phyloP scores from a whole-genome alignment of 92 coral and sea anemone genomes.

The Porites evermanni region DNA sequence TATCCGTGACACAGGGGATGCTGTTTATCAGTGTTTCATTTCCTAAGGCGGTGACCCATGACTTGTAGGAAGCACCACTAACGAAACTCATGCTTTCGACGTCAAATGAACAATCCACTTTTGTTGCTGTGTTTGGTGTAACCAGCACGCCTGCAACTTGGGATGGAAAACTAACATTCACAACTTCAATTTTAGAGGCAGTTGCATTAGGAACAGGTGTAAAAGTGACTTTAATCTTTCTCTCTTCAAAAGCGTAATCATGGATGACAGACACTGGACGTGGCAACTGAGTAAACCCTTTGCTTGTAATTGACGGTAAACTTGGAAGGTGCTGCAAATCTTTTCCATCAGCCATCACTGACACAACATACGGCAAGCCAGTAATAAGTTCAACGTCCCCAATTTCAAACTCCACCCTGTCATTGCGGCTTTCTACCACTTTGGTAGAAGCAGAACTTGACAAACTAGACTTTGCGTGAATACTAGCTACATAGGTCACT shows the following conservation, averaged over 20 bases:
- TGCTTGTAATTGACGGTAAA: background rate
- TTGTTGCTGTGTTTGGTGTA: background rate
- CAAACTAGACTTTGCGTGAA: background rate
- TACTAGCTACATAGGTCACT: background rate
- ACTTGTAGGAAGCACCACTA: background rate
- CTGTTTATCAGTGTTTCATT: constrained; percentile 18
- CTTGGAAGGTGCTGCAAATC: constrained; percentile 21
- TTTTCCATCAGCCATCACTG: constrained; percentile 6
- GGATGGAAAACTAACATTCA: background rate
- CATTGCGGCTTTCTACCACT: background rate
- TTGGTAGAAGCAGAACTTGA: background rate
- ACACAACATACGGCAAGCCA: background rate
- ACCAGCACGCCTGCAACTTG: background rate
- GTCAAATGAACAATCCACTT: background rate
- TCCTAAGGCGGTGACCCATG: constrained; percentile 3
- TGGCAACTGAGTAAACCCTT: constrained; percentile 1
- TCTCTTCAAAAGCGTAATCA: constrained; percentile 6
- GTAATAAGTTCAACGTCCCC: background rate
- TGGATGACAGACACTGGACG: constrained; percentile 14
- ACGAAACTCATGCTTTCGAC: background rate
- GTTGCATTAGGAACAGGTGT: background rate
- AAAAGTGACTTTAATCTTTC: constrained; percentile 1
- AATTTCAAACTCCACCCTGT: constrained; percentile 12
- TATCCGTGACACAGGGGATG: background rate
- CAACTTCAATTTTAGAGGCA: constrained; percentile 4